Conservation (phyloP, 37 sponge, comb jelly and placozoan genomes). For the Amphimedon queenslandica region DNA sequence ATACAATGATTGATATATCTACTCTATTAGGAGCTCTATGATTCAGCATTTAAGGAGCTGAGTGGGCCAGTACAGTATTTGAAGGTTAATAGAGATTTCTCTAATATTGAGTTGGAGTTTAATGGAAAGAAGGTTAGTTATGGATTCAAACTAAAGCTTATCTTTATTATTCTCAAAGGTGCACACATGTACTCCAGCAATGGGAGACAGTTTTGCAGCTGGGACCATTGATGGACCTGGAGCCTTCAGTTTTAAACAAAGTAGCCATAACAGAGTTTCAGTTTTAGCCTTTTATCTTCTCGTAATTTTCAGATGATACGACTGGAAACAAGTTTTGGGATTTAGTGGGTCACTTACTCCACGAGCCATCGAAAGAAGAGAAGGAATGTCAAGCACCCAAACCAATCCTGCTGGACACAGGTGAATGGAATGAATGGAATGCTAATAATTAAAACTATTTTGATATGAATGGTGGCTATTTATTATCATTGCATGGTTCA, state of each 20-base stretch:
- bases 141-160: too few species aligned
- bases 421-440: slow-evolving; percentile 28
- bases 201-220: slow-evolving; percentile 93
- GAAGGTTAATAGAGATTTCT: slow-evolving; percentile 67
- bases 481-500: neutral
- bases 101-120: slow-evolving; percentile 47
- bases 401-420: slow-evolving; percentile 94
- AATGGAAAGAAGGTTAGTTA: slow-evolving; percentile 74
- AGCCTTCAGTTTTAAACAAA: slow-evolving; percentile 83
- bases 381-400: slow-evolving; percentile 85
- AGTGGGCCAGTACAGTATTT: slow-evolving; percentile 68
- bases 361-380: slow-evolving; percentile 71
- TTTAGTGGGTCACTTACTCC: slow-evolving; percentile 56
- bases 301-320: slow-evolving; percentile 33
- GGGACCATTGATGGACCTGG: slow-evolving; percentile 95
- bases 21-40: slow-evolving; percentile 56
- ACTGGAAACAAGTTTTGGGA: slow-evolving; percentile 78
- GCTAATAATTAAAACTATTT: neutral
- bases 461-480: neutral
- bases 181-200: slow-evolving; percentile 86
- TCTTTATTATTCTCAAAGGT: slow-evolving; percentile 27
- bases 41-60: slow-evolving; percentile 44
- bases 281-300: too few species aligned
- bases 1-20: neutral
- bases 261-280: slow-evolving; percentile 15